These are phyloP conservation scores for Ornithorhynchus anatinus DNA, from an alignment of 2,113 vertebrate species.

Conservation along the genomic window DNA sequence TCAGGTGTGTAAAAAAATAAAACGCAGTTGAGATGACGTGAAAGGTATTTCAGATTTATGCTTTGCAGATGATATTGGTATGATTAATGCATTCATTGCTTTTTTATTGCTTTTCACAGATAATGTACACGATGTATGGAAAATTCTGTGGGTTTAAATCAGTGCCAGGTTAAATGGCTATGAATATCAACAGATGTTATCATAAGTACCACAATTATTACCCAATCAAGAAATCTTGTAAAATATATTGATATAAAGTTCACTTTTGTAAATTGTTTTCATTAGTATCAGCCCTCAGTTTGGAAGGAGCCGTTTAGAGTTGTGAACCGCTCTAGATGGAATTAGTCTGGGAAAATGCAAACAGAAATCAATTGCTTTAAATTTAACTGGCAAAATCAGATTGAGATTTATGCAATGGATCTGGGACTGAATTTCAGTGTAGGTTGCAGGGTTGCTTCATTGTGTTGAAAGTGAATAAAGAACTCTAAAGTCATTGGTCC, in stretches of 20 bases:
- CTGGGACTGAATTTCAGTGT: constrained; percentile 38
- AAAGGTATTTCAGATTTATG: constrained; percentile 75
- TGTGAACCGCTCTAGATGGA: constrained; percentile 62
- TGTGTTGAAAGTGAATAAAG: constrained; percentile 39
- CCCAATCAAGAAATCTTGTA: constrained; percentile 58
- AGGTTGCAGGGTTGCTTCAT: constrained; percentile 23
- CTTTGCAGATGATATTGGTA: constrained; percentile 72
- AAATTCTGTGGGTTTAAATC: constrained; percentile 72
- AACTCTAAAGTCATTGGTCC: constrained; percentile 28
- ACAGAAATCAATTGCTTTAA: constrained; percentile 56
- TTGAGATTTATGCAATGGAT: constrained; percentile 55
- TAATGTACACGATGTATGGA: constrained; percentile 71
- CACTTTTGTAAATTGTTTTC: constrained; percentile 71
- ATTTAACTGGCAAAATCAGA: constrained; percentile 65
- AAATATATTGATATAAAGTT: constrained; percentile 69
- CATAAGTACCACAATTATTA: constrained; percentile 70
- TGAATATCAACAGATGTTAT: constrained; percentile 76
- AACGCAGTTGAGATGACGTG: constrained; percentile 54
- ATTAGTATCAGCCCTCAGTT: constrained; percentile 65
- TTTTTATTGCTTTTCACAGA: constrained; percentile 72
- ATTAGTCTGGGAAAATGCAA: constrained; percentile 58
- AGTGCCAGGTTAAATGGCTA: constrained; percentile 71
- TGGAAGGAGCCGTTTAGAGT: constrained; percentile 61
- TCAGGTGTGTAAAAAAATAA: constrained; percentile 66
- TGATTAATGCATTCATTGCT: constrained; percentile 69